phyloP scores from a whole-genome alignment of 2,113 vertebrate species.

The Thomomys bottae region DNA sequence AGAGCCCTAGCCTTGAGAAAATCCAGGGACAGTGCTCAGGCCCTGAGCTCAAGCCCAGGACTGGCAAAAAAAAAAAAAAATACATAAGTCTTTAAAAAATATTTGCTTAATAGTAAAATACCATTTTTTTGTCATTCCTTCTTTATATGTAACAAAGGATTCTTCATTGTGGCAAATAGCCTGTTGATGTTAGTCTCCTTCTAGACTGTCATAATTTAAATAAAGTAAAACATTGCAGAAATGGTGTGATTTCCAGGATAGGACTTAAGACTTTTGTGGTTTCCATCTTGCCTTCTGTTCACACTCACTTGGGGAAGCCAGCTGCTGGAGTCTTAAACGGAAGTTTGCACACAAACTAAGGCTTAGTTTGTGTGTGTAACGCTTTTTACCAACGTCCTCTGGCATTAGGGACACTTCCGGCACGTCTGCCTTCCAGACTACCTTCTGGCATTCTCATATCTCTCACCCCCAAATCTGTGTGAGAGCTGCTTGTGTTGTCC shows the following conservation, averaged over 20 bases:
- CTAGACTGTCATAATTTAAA: neutral
- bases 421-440: neutral
- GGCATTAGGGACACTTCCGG: neutral
- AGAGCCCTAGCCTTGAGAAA: too few relatives aligned
- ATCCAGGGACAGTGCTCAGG: too few relatives aligned
- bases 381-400: neutral
- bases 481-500: neutral
- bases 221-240: neutral
- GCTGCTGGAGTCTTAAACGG: neutral
- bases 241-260: neutral
- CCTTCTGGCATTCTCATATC: neutral
- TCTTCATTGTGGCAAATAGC: neutral
- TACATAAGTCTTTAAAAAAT: neutral
- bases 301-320: neutral
- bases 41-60: too few relatives aligned
- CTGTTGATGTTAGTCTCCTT: neutral
- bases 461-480: neutral
- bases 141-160: neutral
- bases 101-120: neutral
- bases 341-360: neutral
- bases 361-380: neutral
- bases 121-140: neutral
- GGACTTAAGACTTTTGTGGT: neutral
- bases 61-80: too few relatives aligned
- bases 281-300: too few relatives aligned